A percentile compares a stretch with the other conserved stretches of the same genome.
These are phyloP conservation scores for Oryzias curvinotus DNA, from an alignment of 2,113 vertebrate genomes.

Conservation along the genomic window DNA sequence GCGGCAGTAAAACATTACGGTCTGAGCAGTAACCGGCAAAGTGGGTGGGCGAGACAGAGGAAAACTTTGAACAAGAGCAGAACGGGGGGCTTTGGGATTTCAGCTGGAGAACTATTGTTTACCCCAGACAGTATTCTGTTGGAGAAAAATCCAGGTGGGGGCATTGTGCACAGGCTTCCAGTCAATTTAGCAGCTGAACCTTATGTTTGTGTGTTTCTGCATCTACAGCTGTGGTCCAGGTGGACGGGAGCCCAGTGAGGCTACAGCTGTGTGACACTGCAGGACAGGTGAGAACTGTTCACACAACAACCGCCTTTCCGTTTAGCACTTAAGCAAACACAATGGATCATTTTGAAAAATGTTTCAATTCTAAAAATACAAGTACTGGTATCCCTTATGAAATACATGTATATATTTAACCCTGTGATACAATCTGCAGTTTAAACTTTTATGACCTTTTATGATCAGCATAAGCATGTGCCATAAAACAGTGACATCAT, in stretches of 20 bases:
- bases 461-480: too few relatives aligned
- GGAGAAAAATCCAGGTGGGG: neutral
- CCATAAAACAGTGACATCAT: too few relatives aligned
- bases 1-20: conserved; percentile 45
- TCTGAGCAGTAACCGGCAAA: conserved; percentile 41
- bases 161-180: neutral
- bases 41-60: conserved; percentile 57
- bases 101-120: conserved; percentile 51
- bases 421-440: too few relatives aligned
- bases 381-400: too few relatives aligned
- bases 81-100: conserved; percentile 51
- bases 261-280: conserved; percentile 85
- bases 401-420: too few relatives aligned
- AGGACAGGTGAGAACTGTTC: conserved; percentile 78
- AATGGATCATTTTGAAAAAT: neutral
- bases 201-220: conserved; percentile 35
- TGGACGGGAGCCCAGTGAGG: conserved; percentile 80
- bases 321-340: neutral
- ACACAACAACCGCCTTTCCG: neutral
- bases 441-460: too few relatives aligned
- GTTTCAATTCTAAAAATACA: too few relatives aligned
- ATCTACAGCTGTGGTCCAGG: conserved; percentile 80
- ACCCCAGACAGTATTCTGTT: conserved; percentile 15
- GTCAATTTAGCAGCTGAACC: conserved; percentile 33
- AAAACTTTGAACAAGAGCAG: conserved; percentile 1